These are phyloP conservation scores for Teleiodes luculella DNA, from an alignment of 2,888 invertebrate species.

Conservation along the genomic window DNA sequence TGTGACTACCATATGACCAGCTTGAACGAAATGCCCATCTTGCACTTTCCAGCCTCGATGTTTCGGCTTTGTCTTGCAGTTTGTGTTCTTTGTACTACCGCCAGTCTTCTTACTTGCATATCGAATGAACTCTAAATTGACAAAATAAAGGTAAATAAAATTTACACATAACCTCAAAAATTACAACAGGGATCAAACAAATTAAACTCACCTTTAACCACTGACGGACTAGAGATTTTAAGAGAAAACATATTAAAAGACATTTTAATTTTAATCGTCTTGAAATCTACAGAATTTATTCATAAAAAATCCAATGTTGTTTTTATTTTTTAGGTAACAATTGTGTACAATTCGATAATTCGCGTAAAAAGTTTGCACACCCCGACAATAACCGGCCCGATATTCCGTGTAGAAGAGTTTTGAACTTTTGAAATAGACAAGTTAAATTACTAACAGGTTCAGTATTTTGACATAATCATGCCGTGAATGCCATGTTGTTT, in stretches of 20 bases:
- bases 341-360: no score
- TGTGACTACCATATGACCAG: slow-evolving; percentile 83
- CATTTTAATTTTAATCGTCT: slow-evolving; percentile 27
- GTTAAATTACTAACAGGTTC: no score
- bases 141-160: slow-evolving; percentile 5
- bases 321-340: no score
- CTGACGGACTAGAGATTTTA: slow-evolving; percentile 27
- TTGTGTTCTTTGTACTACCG: slow-evolving; percentile 84
- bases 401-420: no score
- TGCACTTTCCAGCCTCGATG: slow-evolving; percentile 88
- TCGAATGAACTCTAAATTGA: slow-evolving; percentile 64
- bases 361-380: no score
- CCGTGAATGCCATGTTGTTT: no score
- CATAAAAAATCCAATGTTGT: no score
- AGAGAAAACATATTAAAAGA: slow-evolving; percentile 31
- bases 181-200: slow-evolving; percentile 10
- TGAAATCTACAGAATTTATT: neutral
- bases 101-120: slow-evolving; percentile 87
- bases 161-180: neutral
- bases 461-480: no score
- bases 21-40: slow-evolving; percentile 82
- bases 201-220: slow-evolving; percentile 34
- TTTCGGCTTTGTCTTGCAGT: slow-evolving; percentile 83
- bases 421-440: no score
- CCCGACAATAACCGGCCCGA: no score